Base-by-base conservation (phyloP, 2,888 invertebrate species). In the Folsomia manolachei region DNA sequence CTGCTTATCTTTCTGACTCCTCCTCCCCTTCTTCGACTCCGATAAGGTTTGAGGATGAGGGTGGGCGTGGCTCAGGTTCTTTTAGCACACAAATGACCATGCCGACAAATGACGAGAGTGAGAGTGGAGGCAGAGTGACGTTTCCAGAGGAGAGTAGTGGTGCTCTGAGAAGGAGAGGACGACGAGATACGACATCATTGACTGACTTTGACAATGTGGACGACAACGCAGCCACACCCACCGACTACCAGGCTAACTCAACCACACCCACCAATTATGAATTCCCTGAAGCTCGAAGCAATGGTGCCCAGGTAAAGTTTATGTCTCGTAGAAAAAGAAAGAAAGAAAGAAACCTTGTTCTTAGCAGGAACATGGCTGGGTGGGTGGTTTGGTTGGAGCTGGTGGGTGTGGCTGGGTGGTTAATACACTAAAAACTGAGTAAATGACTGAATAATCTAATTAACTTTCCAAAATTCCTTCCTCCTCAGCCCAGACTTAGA, bases 21-120 rank as follows among this genome's bases (percentile, higher is more conserved):
- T 39, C 72, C 39, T 63, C 68, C 52, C 71, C 73, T 27, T 53
- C 69, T n/a, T 39, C 72, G 26, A 56, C 68, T 56, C 71, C 73
- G 4, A 71, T 71, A 56, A 69, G 71, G 65, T 75, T 76, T 61
- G 75, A 75, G 11, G 68, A 71, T 21, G 78, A 76, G 24, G 69
- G 70, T 62, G 24, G 27, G 4, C 63, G 64, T 51, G 14, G 14
- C 14, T 39, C 39, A 39, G 39, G 39, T 4, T n/a, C n/a, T n/a
- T n/a, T n/a, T n/a, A n/a, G n/a, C n/a, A n/a, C n/a, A n/a, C 39
- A 39, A 4, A 39, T 9, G 4, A 14, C 14, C 4, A 39, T 39
- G 39, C 14, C 39, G 4, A 9, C 14, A 9, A 39, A 39, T 39
- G 14, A 39, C 14, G 14, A 39, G 4, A 39, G 14, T 14, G 39